A percentile compares a stretch with the other conserved stretches of the same genome.
Conservation (phyloP, 2,888 invertebrate species). For the Hemicrepidius hirtus region DNA sequence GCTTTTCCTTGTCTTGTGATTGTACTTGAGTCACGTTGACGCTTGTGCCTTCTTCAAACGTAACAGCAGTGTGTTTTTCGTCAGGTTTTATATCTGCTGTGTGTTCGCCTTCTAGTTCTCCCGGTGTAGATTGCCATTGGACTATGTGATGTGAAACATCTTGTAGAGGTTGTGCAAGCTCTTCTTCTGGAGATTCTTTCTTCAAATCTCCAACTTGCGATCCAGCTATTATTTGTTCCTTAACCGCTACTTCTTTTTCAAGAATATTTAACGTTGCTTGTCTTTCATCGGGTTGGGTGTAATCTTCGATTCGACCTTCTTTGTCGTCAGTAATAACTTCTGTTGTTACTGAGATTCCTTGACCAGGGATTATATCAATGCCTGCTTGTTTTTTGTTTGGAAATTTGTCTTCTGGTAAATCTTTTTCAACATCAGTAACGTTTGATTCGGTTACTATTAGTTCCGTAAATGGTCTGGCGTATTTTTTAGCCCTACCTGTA, state of each 20-base stretch:
- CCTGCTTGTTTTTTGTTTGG: conserved; percentile 75
- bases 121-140: conserved; percentile 71
- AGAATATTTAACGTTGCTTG: conserved; percentile 75
- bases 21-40: conserved; percentile 77
- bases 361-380: conserved; percentile 75
- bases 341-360: conserved; percentile 78
- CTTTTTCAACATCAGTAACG: conserved; percentile 74
- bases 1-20: conserved; percentile 74
- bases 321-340: conserved; percentile 74
- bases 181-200: conserved; percentile 69
- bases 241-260: conserved; percentile 73
- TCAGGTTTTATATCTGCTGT: conserved; percentile 72
- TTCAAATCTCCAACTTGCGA: conserved; percentile 72
- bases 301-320: conserved; percentile 72
- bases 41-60: conserved; percentile 76
- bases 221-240: conserved; percentile 72
- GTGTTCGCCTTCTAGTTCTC: conserved; percentile 75
- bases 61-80: conserved; percentile 73
- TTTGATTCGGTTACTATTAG: conserved; percentile 74
- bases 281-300: conserved; percentile 69
- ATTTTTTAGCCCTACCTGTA: conserved; percentile 73
- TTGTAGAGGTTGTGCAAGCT: conserved; percentile 70
- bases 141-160: conserved; percentile 71
- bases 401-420: conserved; percentile 73
- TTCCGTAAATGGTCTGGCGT: conserved; percentile 73